A percentile compares a stretch with the other conserved stretches of the same genome.
Conservation (phyloP, 1,140 invertebrate species). For the Philopotamus ludificatus region DNA sequence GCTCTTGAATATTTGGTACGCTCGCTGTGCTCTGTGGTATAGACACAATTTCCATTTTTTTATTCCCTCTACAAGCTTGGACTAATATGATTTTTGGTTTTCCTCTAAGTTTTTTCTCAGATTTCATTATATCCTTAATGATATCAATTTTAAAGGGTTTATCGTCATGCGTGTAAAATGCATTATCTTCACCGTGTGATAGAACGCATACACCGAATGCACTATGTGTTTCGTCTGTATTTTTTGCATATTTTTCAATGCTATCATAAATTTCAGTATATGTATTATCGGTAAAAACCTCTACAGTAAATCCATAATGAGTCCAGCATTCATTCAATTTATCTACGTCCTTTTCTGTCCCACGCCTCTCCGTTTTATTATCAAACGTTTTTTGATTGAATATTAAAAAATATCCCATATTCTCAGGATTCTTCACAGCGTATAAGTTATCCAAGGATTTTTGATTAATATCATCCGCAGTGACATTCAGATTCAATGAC, state of each 20-base stretch:
- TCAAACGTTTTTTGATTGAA: constrained; percentile 17
- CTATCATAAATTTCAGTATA: neutral
- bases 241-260: constrained; percentile 4
- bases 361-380: constrained; percentile 2
- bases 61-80: constrained; percentile 6
- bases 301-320: constrained; percentile 6
- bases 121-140: constrained; percentile 17
- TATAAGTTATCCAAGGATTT: no score
- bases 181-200: constrained; percentile 8
- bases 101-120: neutral
- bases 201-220: constrained; percentile 17
- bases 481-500: no score
- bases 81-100: constrained; percentile 5
- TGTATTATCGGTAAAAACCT: constrained; percentile 2
- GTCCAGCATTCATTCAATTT: neutral
- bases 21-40: neutral
- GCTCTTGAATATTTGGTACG: no score
- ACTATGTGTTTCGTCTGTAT: neutral
- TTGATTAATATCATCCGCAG: no score
- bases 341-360: constrained; percentile 10
- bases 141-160: constrained; percentile 12
- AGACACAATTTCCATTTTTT: neutral
- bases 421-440: constrained; percentile 3
- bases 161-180: constrained; percentile 1
- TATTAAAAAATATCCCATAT: constrained; percentile 16